Base-by-base conservation (phyloP, 2,888 invertebrate genomes). In the Drosophila kanekoi region DNA sequence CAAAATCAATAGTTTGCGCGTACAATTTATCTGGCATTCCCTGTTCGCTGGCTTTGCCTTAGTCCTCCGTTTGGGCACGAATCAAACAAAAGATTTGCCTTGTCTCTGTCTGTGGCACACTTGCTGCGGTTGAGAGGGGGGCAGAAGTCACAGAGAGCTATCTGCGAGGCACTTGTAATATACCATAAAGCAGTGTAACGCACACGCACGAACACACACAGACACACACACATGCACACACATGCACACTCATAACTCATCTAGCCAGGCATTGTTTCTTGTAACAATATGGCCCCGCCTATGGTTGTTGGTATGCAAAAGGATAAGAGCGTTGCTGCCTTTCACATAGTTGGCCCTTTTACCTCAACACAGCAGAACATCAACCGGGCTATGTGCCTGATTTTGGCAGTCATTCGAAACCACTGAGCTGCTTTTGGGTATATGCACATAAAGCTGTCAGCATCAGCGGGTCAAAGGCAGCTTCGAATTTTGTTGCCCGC, bases 1-100 rank as follows among this genome's bases (percentile, higher is more conserved):
- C 64, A 83, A 83, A 83, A 83, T 83, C 83, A 79, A 83, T 83
- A 83, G 85, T 74, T 84, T 49, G 73, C 78, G 78, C 67, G 81
- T 56, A 70, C 70, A 77, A 66, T 80, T 80, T 80, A 73, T 84
- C 64, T 62, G 64, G 51, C 64, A 66, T 72, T 67, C 53, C 48
- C 59, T 68, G 52, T 45, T 62, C 11, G 62, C 35, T 57, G 53
- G 38, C 60, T 60, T 47, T 69, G 79, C 54, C 62, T 65, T 58
- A 56, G 72, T 54, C 72, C 69, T 77, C 77, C 75, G 68, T 72
- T 81, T 69, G 69, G 72, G 60, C 71, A 53, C 63, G 79, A 79
- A 54, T 71, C 81, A 81, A 82, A 83, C 85, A 83, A 83, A 71
- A 66, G 81, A 81, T 66, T 68, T 67, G 61, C 49, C 67, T 47